Base-by-base conservation (phyloP, 2,113 vertebrate species). In the Thamnaconus septentrionalis region DNA sequence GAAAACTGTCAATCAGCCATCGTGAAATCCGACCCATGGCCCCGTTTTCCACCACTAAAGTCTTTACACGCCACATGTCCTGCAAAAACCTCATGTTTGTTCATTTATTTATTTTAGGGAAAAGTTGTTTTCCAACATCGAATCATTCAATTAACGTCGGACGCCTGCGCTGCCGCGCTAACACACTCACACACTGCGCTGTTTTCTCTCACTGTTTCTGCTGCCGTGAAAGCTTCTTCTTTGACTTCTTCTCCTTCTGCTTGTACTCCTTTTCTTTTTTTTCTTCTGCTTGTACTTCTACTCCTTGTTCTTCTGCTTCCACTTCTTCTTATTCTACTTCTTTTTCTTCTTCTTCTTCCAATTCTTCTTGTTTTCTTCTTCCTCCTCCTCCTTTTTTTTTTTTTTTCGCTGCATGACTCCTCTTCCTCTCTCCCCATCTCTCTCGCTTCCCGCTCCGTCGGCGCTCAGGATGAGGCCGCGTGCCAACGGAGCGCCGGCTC, bases 381-480 rank as follows among this genome's bases (percentile, higher is more conserved):
- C 59, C 49, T 46, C 71, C 78, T 66, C 62, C 72, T 81, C 76
- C 84, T 69, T 10, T 63, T 59, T 69, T 73, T 72, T 61, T 80
- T 66, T 60, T 4, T 82, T 82, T 50, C 83, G 81, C 82, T 85
- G 90, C 90, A 90, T 85, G 89, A 86, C 9, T 55, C 40, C 11
- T 40, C 42, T 9, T 55, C 53, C 79, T 89, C 75, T 91, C 81
- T 89, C 89, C 90, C 87, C 92, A 71, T 83, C 64, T 59, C 77
- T 50, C 82, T 68, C 69, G 31, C 76, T 52, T 78, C 73, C 81
- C 51, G 69, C 81, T 83, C 78, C 90, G 85, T 85, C 85, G 80
- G 78, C 87, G 81, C 92, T 93, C 94, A 96, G 95, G 94, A 96
- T 93, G 94, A 94, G 94, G 93, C 92, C 93, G 90, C 93, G 91